Evolutionary conservation across 2,888 invertebrate species (phyloP).

Genomic region (Harpalus rufipes): DNA sequence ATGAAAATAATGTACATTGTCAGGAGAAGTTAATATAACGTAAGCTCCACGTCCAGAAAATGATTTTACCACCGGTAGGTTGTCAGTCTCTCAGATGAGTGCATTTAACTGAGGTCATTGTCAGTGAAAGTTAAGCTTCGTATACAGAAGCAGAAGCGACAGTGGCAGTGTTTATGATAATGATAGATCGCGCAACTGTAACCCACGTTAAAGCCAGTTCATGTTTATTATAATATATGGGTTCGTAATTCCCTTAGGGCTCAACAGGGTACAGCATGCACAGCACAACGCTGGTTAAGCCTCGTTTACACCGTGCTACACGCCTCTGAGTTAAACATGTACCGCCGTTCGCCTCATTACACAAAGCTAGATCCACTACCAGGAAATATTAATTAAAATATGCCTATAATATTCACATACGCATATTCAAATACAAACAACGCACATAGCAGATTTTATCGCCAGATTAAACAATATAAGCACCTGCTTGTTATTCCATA

Average conservation of each 20-base stretch:
- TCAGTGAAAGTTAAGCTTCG: constrained; percentile 61
- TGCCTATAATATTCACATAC: not conserved
- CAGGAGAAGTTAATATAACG: too few species aligned
- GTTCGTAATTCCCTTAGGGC: constrained; percentile 62
- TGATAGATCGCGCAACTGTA: constrained; percentile 63
- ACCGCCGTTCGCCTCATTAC: constrained; percentile 16
- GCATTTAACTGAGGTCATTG: constrained; percentile 38
- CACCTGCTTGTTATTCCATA: not conserved
- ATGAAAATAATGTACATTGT: too few species aligned
- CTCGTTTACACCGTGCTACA: constrained; percentile 33
- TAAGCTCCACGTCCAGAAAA: too few species aligned
- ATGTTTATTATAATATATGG: constrained; percentile 64
- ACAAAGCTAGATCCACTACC: constrained; percentile 22
- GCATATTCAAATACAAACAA: not conserved
- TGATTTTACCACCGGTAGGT: too few species aligned
- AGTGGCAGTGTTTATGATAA: constrained; percentile 64
- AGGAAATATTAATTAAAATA: constrained; percentile 31
- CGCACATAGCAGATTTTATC: not conserved
- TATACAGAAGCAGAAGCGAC: constrained; percentile 61
- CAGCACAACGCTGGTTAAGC: constrained; percentile 14
- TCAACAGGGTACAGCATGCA: constrained; percentile 39
- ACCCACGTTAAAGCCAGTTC: constrained; percentile 58
- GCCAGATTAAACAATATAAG: not conserved
- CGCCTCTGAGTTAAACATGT: constrained; percentile 8
- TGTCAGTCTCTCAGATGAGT: constrained; percentile 25